Evolutionary conservation across 2,113 vertebrate genomes (phyloP), one percentile per base, ranked within the genome.

Genomic region (Nematolebias whitei): DNA sequence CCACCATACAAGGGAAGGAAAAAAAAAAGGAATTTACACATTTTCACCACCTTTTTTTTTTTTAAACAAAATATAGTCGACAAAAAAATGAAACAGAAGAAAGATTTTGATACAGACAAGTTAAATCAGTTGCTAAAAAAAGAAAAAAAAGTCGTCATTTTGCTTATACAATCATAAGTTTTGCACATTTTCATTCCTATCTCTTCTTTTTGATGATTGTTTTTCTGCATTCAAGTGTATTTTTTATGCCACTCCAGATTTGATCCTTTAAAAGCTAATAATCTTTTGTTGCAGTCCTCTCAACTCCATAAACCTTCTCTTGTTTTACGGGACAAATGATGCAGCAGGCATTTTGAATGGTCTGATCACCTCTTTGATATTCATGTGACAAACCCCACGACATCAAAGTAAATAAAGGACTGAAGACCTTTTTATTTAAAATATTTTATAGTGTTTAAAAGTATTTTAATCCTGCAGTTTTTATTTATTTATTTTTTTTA

Each of bases 211-310:
- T 8, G 10, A 8, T 35, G 5, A 5, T 9, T 35, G 5, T 35
- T 35, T 35, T 10, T 44, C 16, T 6, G 2, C 16, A 6, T 58
- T 70, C 66, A 7, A 18, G n/a, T 39, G 9, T 10, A 35, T 16
- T 22, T n/a, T 57, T 43, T 57, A 61, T 35, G 2, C 38, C 50
- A 24, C 60, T 19, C 0, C n/a, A 40, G 39, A 65, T 72, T 51
- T 29, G 18, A 23, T 49, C 54, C 57, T 49, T 47, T 20, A 40
- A 73, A 74, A 60, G 51, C 5, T 32, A 66, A 67, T 74, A 76
- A 84, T 47, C 9, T 12, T 47, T 47, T 74, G 76, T 66, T 69
- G 43, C 71, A 59, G 56, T 2, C 54, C 53, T 50, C 71, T 71
- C 59, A 19, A 51, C 50, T 54, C 63, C 24, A 52, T 54, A 44